Base-by-base conservation (phyloP, 2,113 vertebrate species). In the Mystacornis crossleyi region DNA sequence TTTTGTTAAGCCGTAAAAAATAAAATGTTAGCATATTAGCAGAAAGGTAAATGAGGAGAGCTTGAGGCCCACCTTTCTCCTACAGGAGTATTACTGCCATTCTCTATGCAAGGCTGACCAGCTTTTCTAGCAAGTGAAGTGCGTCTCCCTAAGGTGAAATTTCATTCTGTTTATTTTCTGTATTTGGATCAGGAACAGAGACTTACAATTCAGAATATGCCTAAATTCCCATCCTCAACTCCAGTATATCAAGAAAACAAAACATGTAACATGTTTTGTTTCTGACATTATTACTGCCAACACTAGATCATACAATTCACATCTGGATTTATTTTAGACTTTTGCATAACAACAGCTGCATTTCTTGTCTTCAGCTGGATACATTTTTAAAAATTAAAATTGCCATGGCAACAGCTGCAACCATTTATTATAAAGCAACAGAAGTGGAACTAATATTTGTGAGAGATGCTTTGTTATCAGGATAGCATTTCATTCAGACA, bases 371-470 rank as follows among this genome's bases (percentile, higher is more conserved):
- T 97, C 92, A 79, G 89, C 90, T 96, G 77, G 93, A 96, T 96
- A 95, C 87, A 75, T 94, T 90, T 96, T 97, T 88, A 13, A 90
- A 98, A 98, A 97, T 95, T 93, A 97, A 97, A 97, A 97, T 98
- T 82, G 4, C 95, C 96, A 97, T 98, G 82, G 95, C 96, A 98
- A 98, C 98, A 96, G 92, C 91, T 95, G 95, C 93, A 97, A 96
- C 95, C 96, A 94, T 97, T 98, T 96, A 98, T 98, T 96, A 97
- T 66, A 85, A 94, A 95, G 96, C 95, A 65, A 84, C 65, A 84
- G 95, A 95, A 92, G 95, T 92, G 96, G 94, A 84, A 93, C 95
- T 96, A 97, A 94, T 98, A 97, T 97, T 90, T 96, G 91, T 89
- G 92, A 93, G 94, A 93, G 90, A 94, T 94, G 57, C 75, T 69